phyloP scores from a whole-genome alignment of 2,888 invertebrate genomes.

The Bimastos eiseni region DNA sequence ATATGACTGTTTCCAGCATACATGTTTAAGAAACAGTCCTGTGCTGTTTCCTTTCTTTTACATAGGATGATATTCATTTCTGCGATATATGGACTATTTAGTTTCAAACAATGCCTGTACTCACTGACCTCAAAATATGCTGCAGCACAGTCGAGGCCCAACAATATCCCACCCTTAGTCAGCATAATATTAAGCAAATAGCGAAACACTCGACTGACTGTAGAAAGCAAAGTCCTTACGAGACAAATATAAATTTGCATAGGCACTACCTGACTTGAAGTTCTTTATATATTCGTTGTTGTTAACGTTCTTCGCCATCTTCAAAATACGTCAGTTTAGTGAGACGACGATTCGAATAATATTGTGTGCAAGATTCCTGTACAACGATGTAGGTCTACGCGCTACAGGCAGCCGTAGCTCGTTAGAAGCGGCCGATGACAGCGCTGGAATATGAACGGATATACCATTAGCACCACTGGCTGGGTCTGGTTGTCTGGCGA shows the following conservation, averaged over 20 bases:
- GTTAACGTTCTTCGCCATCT: neutral
- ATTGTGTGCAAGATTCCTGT: neutral
- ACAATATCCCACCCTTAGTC: neutral
- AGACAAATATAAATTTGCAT: neutral
- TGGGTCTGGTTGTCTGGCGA: no score
- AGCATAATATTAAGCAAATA: neutral
- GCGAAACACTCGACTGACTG: no score
- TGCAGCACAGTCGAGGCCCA: neutral
- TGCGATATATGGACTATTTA: neutral
- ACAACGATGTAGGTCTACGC: neutral
- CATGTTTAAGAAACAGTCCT: neutral
- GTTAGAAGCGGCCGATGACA: neutral
- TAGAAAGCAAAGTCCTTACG: no score
- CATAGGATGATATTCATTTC: neutral
- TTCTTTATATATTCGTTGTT: neutral
- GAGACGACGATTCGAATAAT: neutral
- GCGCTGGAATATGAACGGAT: neutral
- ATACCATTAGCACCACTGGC: neutral
- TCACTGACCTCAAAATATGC: neutral
- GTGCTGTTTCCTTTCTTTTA: neutral
- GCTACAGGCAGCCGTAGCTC: neutral
- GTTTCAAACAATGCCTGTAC: neutral
- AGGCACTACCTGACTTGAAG: neutral
- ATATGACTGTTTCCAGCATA: no score
- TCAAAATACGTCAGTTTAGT: neutral